phyloP scores from a whole-genome alignment of 2,113 vertebrate genomes.

The Pteropus alecto region DNA sequence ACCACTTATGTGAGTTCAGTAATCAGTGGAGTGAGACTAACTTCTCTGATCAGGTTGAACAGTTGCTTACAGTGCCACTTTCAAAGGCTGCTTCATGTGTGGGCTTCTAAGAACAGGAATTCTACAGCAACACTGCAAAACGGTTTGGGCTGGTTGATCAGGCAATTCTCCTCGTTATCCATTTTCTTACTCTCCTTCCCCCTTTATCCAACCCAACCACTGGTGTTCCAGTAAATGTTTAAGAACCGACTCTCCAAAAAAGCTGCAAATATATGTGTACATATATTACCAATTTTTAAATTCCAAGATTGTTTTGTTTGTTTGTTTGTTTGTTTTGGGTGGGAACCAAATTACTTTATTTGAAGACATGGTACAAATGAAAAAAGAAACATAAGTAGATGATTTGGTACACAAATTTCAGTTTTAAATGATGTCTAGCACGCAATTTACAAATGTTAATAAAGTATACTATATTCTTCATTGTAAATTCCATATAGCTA shows the following conservation, averaged over 20 bases:
- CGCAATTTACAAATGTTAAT: background rate
- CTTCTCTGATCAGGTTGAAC: background rate
- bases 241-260: background rate
- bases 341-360: too few species aligned
- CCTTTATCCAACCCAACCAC: background rate
- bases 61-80: background rate
- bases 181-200: background rate
- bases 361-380: too few species aligned
- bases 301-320: too few species aligned
- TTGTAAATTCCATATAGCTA: background rate
- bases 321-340: too few species aligned
- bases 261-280: background rate
- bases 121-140: background rate
- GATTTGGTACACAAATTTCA: too few species aligned
- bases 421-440: background rate
- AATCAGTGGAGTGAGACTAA: background rate
- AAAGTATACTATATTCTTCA: background rate
- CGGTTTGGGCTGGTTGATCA: background rate
- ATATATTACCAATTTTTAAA: background rate
- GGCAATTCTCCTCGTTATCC: background rate
- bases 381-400: too few species aligned
- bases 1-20: background rate
- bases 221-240: background rate
- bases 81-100: background rate
- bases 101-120: background rate